A percentile compares a stretch with the other conserved stretches of the same genome.
Conservation (phyloP, 2,888 invertebrate species). For the Protula sp. region DNA sequence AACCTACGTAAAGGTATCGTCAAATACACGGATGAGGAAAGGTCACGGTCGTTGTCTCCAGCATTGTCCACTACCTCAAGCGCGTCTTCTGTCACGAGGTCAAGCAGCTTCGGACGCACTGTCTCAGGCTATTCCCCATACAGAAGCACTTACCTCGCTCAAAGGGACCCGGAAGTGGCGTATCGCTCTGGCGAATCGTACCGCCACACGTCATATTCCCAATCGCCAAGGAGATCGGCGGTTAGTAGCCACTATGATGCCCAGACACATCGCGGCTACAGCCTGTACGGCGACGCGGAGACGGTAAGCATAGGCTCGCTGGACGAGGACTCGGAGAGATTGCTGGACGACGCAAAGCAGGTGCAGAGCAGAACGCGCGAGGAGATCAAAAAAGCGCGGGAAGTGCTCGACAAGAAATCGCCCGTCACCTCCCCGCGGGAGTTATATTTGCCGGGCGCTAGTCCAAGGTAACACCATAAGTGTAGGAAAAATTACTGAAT, state of each 20-base stretch:
- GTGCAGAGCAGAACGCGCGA: slow-evolving; percentile 9
- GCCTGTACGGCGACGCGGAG: not conserved
- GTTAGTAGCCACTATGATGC: not conserved
- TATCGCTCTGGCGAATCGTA: not conserved
- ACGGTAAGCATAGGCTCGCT: slow-evolving; percentile 2
- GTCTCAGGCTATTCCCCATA: not conserved
- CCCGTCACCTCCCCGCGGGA: not conserved
- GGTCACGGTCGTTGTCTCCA: slow-evolving; percentile 9
- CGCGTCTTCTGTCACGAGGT: not conserved
- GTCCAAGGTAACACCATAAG: too few relatives aligned
- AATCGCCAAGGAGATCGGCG: not conserved
- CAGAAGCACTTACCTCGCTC: not conserved
- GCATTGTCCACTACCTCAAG: not conserved
- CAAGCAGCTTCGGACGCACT: not conserved
- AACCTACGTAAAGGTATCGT: slow-evolving; percentile 36
- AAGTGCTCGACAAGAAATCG: slow-evolving; percentile 7
- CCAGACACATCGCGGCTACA: not conserved
- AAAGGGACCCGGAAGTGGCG: not conserved
- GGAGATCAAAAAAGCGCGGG: slow-evolving; percentile 18
- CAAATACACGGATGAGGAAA: slow-evolving; percentile 20
- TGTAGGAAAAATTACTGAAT: too few relatives aligned
- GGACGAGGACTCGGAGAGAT: slow-evolving; percentile 16
- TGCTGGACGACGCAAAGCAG: slow-evolving; percentile 18
- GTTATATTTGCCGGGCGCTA: too few relatives aligned
- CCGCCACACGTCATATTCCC: not conserved